Base-by-base conservation (phyloP, 2,113 vertebrate species). In the Sapajus apella region DNA sequence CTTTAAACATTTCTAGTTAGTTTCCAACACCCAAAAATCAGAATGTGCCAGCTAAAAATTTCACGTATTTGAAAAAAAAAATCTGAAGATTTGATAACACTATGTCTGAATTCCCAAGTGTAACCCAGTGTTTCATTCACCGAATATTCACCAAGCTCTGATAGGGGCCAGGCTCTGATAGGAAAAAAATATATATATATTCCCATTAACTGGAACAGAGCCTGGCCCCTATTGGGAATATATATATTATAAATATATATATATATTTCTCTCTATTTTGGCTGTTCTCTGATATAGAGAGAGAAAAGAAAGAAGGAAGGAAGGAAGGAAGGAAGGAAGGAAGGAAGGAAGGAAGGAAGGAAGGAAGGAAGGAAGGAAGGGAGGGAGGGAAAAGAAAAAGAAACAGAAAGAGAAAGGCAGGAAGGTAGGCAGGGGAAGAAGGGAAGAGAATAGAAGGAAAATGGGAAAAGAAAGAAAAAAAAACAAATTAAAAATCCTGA, bases 21-120 rank as follows among this genome's bases (percentile, higher is more conserved):
- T 72, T 94, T 80, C 32, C 17, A 91, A 92, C 14, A 52, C 86
- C 30, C n/a, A 85, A 79, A 75, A 87, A 64, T 61, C 45, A 95
- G 5, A 95, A 58, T 1, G 21, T 8, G 21, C 52, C 32, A 25
- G 20, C 21, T 85, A 68, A 96, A 70, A 85, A 40, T 40, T 5
- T 70, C 61, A 52, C 6, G 68, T 58, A 55, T 91, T 64, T 64
- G 61, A 3, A 32, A 30, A 64, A 45, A 45, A 72, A 37, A 81
- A 45, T 17, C 18, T 50, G 5, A 95, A 93, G 30, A 88, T 81
- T 8, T 70, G 8, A 80, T 13, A 43, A 72, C 18, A 52, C 16
- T 43, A 2, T 20, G 1, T 32, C 40, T 77, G 50, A 73, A 77
- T 58, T 27, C 3, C 23, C 37, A 76, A 17, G 37, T 21, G 3